Evolutionary conservation across 2,888 invertebrate genomes (phyloP).

Genomic region (Lepeophtheirus nordmannii): DNA sequence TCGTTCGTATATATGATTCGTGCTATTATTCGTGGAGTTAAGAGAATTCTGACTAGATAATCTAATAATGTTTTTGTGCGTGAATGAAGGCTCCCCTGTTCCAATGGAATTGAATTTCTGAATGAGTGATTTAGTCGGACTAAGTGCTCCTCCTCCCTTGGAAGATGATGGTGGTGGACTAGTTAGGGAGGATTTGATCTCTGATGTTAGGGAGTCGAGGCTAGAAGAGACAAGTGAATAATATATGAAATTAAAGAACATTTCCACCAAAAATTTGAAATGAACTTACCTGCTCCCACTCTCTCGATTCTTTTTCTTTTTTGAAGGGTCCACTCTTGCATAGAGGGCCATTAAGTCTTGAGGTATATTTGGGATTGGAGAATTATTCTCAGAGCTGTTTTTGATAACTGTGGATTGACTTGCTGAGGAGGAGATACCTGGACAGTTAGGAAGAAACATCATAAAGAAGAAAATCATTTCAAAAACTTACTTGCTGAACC

Average conservation of each 20-base stretch:
- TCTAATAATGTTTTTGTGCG: not conserved
- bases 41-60: not conserved
- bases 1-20: not conserved
- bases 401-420: constrained; percentile 5
- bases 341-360: constrained; percentile 30
- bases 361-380: constrained; percentile 26
- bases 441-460: not conserved
- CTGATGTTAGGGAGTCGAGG: not conserved
- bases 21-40: not conserved
- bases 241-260: not conserved
- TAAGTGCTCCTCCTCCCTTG: not conserved
- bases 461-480: not conserved
- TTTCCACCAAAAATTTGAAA: not conserved
- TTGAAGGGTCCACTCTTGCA: constrained; percentile 30
- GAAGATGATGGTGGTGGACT: not conserved
- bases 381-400: constrained; percentile 1
- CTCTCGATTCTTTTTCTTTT: constrained; percentile 29
- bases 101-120: constrained; percentile 17
- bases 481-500: not conserved
- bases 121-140: constrained; percentile 14
- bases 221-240: too few species aligned
- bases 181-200: not conserved
- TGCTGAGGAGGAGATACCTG: not conserved
- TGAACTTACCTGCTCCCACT: constrained; percentile 16
- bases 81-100: not conserved